Percentiles rank a stretch among this genome's conserved stretches.
Conservation (phyloP, 2,888 invertebrate species). For the Orchesellides sinensis region DNA sequence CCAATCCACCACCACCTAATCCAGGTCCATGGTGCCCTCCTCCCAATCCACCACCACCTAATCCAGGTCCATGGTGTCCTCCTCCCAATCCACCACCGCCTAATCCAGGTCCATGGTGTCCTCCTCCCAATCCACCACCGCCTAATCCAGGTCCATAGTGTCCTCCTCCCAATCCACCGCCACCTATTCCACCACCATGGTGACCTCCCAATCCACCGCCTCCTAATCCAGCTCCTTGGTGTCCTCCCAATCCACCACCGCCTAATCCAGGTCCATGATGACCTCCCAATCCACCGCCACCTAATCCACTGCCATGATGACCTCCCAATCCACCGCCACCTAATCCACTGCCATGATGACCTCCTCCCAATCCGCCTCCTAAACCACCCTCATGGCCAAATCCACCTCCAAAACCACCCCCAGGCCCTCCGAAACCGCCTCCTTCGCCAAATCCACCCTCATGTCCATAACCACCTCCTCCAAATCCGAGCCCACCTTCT, state of each 20-base stretch:
- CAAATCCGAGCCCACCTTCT: background rate
- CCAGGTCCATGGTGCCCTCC: background rate
- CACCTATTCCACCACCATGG: background rate
- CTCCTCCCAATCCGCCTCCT: background rate
- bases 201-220: constrained; percentile 3
- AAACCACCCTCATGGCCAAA: constrained; percentile 21
- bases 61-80: background rate
- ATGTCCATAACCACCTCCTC: constrained; percentile 15
- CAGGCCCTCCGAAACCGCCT: background rate
- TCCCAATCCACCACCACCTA: background rate
- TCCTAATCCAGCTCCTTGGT: background rate
- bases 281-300: background rate
- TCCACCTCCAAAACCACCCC: background rate
- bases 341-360: background rate
- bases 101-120: background rate
- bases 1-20: background rate
- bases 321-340: background rate
- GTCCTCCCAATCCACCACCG: background rate
- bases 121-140: background rate
- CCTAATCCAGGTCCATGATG: background rate
- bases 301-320: background rate
- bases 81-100: background rate
- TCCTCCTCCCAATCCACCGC: background rate
- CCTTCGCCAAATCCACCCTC: background rate
- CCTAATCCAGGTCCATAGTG: background rate